Percentiles rank a stretch among this genome's conserved stretches.
Evolutionary conservation across 2,113 vertebrate genomes (phyloP).

Genomic region (Panthera tigris): DNA sequence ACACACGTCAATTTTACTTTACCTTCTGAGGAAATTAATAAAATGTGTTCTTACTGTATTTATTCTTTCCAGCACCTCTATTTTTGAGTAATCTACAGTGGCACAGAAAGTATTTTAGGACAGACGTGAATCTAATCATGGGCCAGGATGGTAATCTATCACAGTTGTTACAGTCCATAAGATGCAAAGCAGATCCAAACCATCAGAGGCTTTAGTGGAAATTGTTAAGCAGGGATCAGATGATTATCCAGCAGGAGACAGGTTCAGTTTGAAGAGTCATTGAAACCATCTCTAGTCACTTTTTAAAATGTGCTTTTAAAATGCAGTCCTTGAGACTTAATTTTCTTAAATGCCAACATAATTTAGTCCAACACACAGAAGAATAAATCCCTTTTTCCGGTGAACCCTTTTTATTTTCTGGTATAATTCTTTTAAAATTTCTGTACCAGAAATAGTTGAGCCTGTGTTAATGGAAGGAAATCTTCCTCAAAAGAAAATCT

Average conservation of each 20-base stretch:
- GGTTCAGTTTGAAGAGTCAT: slow-evolving; percentile 37
- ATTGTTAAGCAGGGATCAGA: slow-evolving; percentile 14
- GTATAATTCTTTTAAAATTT: background rate
- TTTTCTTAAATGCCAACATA: background rate
- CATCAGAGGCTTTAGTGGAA: slow-evolving; percentile 70
- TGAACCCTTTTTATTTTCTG: background rate
- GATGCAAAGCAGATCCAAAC: slow-evolving; percentile 59
- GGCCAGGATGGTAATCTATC: slow-evolving; percentile 37
- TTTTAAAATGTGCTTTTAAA: slow-evolving; percentile 42
- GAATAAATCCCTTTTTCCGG: background rate
- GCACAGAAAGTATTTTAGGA: slow-evolving; percentile 52
- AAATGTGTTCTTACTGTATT: background rate
- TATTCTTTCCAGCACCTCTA: background rate
- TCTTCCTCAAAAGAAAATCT: background rate
- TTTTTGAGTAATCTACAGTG: slow-evolving; percentile 61
- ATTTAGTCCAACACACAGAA: background rate
- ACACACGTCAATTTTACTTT: background rate
- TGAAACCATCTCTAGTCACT: slow-evolving; percentile 53
- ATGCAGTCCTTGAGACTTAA: slow-evolving; percentile 6
- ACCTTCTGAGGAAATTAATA: slow-evolving; percentile 47
- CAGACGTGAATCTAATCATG: background rate
- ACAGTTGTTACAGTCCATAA: slow-evolving; percentile 45
- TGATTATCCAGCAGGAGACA: slow-evolving; percentile 43
- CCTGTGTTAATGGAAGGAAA: background rate
- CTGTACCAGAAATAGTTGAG: slow-evolving; percentile 3